A percentile compares a stretch with the other conserved stretches of the same genome.
Evolutionary conservation across 2,797 vertebrate genomes (phyloP).

Genomic region (Eremophila alpestris): DNA sequence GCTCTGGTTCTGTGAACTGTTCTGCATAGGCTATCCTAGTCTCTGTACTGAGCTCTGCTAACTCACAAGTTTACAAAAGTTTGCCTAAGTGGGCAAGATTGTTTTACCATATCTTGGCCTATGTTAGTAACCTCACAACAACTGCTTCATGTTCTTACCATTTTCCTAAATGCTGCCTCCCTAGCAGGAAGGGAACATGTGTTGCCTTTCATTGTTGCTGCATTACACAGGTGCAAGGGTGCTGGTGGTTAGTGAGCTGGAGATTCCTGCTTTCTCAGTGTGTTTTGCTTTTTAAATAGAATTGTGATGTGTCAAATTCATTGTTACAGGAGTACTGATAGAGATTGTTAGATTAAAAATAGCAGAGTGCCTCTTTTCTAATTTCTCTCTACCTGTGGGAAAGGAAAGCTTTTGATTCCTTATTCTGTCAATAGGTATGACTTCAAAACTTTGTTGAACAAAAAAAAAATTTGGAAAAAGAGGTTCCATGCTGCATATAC

Average conservation of each 20-base stretch:
- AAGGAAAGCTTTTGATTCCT: background rate
- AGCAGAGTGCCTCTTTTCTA: background rate
- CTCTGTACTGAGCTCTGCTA: background rate
- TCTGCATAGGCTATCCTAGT: background rate
- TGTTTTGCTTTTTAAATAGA: background rate
- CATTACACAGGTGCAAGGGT: background rate
- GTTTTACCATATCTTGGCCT: background rate
- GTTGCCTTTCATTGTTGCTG: background rate
- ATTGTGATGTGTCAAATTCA: background rate
- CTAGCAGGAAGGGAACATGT: background rate
- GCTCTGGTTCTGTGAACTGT: background rate
- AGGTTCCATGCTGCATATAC: background rate
- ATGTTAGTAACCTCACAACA: background rate
- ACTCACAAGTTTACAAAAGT: background rate
- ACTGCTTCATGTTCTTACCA: background rate
- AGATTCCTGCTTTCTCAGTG: background rate
- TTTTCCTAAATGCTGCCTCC: background rate
- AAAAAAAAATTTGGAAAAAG: background rate
- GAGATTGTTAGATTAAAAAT: background rate
- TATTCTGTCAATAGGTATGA: background rate
- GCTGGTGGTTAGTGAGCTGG: background rate
- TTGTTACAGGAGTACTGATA: background rate
- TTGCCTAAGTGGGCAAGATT: background rate
- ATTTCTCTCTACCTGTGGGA: background rate
- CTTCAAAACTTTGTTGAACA: background rate